Percentiles rank a stretch among this genome's conserved stretches.
phyloP scores from a whole-genome alignment of 2,113 vertebrate species.

The Garra rufa region DNA sequence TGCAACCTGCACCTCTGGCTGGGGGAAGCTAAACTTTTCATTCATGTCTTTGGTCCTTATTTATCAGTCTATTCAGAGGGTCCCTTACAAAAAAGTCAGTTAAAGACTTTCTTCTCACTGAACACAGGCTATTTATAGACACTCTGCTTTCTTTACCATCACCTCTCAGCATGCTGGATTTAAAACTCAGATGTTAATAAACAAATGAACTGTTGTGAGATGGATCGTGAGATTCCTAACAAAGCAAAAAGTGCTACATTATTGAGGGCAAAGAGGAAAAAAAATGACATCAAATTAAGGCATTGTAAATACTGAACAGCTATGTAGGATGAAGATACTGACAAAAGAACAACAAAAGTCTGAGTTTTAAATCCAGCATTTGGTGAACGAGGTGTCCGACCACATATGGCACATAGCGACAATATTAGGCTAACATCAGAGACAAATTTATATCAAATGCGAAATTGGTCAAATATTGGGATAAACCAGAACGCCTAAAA shows the following conservation, averaged over 20 bases:
- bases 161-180: conserved; percentile 38
- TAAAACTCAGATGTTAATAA: conserved; percentile 49
- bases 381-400: conserved; percentile 22
- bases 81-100: conserved; percentile 51
- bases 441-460: conserved; percentile 78
- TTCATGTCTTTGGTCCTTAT: conserved; percentile 91
- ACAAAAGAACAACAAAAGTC: not conserved
- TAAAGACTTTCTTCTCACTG: conserved; percentile 55
- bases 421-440: conserved; percentile 60
- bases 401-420: conserved; percentile 66
- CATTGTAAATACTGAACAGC: conserved; percentile 59
- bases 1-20: conserved; percentile 29
- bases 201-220: not conserved
- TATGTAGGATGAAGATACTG: not conserved
- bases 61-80: conserved; percentile 55
- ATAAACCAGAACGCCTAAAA: conserved; percentile 82
- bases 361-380: conserved; percentile 44
- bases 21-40: conserved; percentile 58
- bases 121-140: conserved; percentile 3
- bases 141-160: conserved; percentile 18
- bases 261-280: conserved; percentile 45
- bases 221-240: conserved; percentile 39
- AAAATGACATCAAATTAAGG: conserved; percentile 67
- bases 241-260: conserved; percentile 56
- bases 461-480: conserved; percentile 82